phyloP scores from a whole-genome alignment of 2,797 vertebrate species.

The Columba guinea region DNA sequence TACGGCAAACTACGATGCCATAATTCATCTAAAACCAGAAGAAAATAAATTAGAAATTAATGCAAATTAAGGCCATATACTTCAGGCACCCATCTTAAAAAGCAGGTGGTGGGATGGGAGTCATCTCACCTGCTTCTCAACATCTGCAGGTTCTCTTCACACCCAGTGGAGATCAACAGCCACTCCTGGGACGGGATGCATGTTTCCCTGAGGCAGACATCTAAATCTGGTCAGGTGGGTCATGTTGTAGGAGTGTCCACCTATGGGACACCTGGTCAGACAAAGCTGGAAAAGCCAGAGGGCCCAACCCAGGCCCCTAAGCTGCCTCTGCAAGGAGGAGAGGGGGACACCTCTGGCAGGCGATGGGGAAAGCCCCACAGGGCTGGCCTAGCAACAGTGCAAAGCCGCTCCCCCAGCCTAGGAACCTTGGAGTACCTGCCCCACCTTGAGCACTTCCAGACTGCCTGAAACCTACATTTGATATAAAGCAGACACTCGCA shows the following conservation, averaged over 20 bases:
- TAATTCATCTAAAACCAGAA: not conserved
- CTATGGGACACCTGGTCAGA: not conserved
- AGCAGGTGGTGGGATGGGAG: not conserved
- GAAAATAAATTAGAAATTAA: not conserved
- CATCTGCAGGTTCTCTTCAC: not conserved
- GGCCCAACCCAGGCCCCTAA: not conserved
- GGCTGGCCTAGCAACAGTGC: not conserved
- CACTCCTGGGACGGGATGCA: not conserved
- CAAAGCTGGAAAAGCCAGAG: not conserved
- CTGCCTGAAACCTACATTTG: not conserved
- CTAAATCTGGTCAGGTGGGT: not conserved
- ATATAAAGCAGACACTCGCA: not conserved
- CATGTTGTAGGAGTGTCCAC: not conserved
- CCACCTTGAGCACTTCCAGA: not conserved
- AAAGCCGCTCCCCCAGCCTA: not conserved
- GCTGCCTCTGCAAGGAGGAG: not conserved
- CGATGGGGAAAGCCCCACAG: not conserved
- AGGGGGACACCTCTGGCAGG: not conserved
- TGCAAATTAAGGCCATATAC: not conserved
- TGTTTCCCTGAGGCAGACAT: not conserved
- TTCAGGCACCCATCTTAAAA: not conserved
- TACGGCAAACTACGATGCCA: not conserved
- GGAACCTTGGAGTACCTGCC: not conserved
- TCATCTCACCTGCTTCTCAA: not conserved
- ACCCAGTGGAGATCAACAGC: not conserved